Base-by-base conservation (phyloP, 2,888 invertebrate genomes). In the Antitype chi region DNA sequence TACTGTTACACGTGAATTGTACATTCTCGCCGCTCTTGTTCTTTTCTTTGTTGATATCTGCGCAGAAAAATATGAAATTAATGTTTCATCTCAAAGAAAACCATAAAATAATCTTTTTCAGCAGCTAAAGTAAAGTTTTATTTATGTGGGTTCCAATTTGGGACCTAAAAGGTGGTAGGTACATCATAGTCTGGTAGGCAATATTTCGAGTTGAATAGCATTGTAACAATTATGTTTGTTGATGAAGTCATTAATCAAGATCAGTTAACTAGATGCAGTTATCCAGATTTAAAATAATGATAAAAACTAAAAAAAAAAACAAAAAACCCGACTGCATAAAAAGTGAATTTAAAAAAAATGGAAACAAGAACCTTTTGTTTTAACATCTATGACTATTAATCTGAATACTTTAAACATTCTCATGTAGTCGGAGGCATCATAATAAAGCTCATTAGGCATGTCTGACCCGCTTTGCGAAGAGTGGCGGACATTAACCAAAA, bases 1-100 rank as follows among this genome's bases (percentile, higher is more conserved):
- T 88, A 88, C 86, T 92, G 93, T 97, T 97, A 97, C 93, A 98
- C 98, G 92, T 98, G 98, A 92, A 98, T 98, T 85, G 98, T 98
- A 94, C 97, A 98, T 93, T 98, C 98, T 92, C 98, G 97, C 82
- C 98, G 97, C 91, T 98, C 98, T 92, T 98, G 97, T 91, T 98
- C 98, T 94, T 98, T 98, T 90, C 98, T 97, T 93, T 98, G 98
- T 90, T 98, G 97, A 92, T 98, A 98, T 93, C 98, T 98, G 95
- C 59, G 25, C n/a, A 78, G 87, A 80, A 82, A 70, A 72, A 69
- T 49, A 70, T 68, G 1, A 70, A 47, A 71, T 59, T 70, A 53
- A 23, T n/a, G 5, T 47, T 25, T 49, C 0, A 60, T 23, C 9
- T 28, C 20, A 62, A 70, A 38, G 1, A 25, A 32, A 59, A 15